Evolutionary conservation across 2,888 invertebrate species (phyloP).

Genomic region (Latrodectus hesperus): DNA sequence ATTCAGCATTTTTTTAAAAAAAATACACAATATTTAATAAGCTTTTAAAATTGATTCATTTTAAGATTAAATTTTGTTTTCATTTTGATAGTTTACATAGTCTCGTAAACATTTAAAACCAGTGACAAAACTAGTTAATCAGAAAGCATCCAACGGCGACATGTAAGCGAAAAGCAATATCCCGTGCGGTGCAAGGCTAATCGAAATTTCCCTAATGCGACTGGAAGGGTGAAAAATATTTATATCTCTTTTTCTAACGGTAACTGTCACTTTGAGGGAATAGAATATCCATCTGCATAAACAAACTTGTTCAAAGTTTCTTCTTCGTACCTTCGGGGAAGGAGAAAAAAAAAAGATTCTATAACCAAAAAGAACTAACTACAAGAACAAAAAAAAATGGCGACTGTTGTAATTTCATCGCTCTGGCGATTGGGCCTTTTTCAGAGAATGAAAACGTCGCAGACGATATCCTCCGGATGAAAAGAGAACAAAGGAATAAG

Average conservation of each 20-base stretch:
- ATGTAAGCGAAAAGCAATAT: too few relatives aligned
- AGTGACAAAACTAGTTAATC: too few relatives aligned
- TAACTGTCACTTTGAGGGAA: not conserved
- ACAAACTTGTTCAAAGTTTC: not conserved
- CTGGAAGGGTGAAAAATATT: conserved; percentile 1
- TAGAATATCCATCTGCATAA: conserved; percentile 5
- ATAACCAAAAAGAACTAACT: not conserved
- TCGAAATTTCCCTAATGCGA: not conserved
- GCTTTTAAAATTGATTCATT: too few relatives aligned
- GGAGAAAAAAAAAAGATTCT: not conserved
- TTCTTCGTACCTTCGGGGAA: not conserved
- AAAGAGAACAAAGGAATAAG: conserved; percentile 47
- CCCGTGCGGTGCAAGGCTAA: not conserved
- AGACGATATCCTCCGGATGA: conserved; percentile 26
- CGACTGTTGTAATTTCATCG: conserved; percentile 36
- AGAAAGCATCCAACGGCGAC: too few relatives aligned
- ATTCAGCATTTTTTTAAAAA: too few relatives aligned
- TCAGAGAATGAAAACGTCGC: conserved; percentile 47
- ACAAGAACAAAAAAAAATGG: conserved; percentile 3
- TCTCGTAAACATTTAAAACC: too few relatives aligned
- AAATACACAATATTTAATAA: too few relatives aligned
- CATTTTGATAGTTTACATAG: too few relatives aligned
- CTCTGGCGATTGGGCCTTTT: not conserved
- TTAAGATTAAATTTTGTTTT: too few relatives aligned
- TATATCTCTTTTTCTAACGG: not conserved